Evolutionary conservation across 2,113 vertebrate genomes (phyloP).

Genomic region (Calyptomena viridis): DNA sequence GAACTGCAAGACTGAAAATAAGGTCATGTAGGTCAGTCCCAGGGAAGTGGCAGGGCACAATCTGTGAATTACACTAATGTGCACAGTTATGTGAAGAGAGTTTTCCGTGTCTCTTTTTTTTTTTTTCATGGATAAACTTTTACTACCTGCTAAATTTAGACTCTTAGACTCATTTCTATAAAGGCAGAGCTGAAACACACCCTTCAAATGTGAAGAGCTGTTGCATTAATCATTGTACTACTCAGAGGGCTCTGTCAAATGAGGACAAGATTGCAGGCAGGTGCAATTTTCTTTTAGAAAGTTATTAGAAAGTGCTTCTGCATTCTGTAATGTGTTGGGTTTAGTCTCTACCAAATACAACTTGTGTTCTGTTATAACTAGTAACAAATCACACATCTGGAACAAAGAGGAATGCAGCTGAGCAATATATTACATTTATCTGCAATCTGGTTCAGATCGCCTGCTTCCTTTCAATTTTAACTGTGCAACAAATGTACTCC

Average conservation of each 20-base stretch:
- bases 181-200: neutral
- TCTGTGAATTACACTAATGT: neutral
- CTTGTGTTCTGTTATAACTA: slow-evolving; percentile 13
- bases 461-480: slow-evolving; percentile 28
- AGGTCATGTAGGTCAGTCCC: neutral
- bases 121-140: neutral
- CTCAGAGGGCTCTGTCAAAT: slow-evolving; percentile 13
- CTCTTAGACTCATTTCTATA: neutral
- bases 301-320: neutral
- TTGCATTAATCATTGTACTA: neutral
- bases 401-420: neutral
- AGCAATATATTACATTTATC: slow-evolving; percentile 16
- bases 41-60: neutral
- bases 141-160: neutral
- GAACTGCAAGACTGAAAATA: neutral
- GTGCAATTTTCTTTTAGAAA: neutral
- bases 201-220: neutral
- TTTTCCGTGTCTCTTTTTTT: neutral
- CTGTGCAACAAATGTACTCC: slow-evolving; percentile 37
- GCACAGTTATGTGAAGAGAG: neutral
- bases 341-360: slow-evolving; percentile 24
- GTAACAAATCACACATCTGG: slow-evolving; percentile 35
- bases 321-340: neutral
- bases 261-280: neutral
- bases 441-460: slow-evolving; percentile 40